Conservation (phyloP, 2,797 vertebrate species). For the Gallinago nigripennis region DNA sequence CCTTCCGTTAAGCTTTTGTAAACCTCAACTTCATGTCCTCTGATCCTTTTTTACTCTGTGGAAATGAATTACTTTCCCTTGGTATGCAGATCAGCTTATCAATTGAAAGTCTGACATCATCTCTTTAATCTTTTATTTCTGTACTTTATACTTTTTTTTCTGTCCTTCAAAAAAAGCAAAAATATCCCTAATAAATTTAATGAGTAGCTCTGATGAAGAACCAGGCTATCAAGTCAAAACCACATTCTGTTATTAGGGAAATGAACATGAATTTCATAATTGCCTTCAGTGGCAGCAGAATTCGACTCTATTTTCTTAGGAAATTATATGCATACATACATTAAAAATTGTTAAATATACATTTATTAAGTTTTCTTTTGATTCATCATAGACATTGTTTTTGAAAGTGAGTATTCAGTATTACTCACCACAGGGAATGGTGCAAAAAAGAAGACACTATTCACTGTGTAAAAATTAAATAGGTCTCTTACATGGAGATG, state of each 20-base stretch:
- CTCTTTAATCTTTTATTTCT: constrained; percentile 28
- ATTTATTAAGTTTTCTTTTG: neutral
- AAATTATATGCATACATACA: neutral
- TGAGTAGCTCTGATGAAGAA: neutral
- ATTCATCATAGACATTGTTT: neutral
- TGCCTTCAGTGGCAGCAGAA: neutral
- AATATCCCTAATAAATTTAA: neutral
- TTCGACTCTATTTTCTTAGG: neutral
- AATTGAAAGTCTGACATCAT: constrained; percentile 27
- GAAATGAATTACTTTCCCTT: constrained; percentile 32
- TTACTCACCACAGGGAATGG: neutral
- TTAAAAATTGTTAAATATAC: neutral
- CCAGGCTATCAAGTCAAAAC: neutral
- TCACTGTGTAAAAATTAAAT: neutral
- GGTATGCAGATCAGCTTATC: constrained; percentile 1
- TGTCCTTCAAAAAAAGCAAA: neutral
- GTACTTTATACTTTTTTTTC: neutral
- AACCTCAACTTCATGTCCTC: neutral
- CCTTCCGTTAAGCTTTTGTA: constrained; percentile 26
- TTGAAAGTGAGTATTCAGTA: neutral
- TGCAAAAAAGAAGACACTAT: neutral
- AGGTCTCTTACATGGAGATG: neutral
- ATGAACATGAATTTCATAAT: neutral
- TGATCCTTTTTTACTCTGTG: constrained; percentile 15
- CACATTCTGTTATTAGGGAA: neutral